phyloP scores from a whole-genome alignment of 2,797 vertebrate genomes.

The Telmatherina bonti region DNA sequence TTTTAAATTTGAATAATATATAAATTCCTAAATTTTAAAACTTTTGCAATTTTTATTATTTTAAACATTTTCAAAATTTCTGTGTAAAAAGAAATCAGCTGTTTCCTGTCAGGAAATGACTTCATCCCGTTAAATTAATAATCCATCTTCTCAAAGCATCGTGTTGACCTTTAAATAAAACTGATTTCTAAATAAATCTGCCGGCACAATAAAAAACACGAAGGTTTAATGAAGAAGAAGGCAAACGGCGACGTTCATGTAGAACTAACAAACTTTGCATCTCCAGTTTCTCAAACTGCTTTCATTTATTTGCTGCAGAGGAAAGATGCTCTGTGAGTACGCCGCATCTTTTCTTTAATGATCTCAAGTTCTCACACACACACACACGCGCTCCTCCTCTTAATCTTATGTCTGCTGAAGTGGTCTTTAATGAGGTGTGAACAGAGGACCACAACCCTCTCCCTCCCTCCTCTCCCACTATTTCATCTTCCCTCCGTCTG shows the following conservation, averaged over 20 bases:
- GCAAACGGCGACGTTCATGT: conserved; percentile 8
- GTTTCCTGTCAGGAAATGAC: neutral
- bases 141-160: neutral
- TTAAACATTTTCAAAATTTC: too few relatives aligned
- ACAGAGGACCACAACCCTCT: conserved; percentile 65
- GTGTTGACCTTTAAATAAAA: neutral
- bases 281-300: conserved; percentile 46
- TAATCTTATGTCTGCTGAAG: conserved; percentile 75
- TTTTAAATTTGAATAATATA: too few relatives aligned
- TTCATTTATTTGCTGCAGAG: conserved; percentile 52
- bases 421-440: conserved; percentile 82
- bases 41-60: too few relatives aligned
- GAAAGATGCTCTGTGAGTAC: conserved; percentile 38
- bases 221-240: neutral
- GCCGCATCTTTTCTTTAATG: conserved; percentile 54
- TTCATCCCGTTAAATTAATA: neutral
- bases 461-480: conserved; percentile 35
- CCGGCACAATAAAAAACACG: conserved; percentile 14
- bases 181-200: neutral
- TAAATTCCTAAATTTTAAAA: too few relatives aligned
- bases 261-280: conserved; percentile 50
- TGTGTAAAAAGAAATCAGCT: too few relatives aligned
- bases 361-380: conserved; percentile 42
- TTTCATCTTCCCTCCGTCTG: conserved; percentile 57
- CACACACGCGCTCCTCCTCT: conserved; percentile 38